Conservation (phyloP, 2,888 invertebrate genomes). For the Papilio gigon region DNA sequence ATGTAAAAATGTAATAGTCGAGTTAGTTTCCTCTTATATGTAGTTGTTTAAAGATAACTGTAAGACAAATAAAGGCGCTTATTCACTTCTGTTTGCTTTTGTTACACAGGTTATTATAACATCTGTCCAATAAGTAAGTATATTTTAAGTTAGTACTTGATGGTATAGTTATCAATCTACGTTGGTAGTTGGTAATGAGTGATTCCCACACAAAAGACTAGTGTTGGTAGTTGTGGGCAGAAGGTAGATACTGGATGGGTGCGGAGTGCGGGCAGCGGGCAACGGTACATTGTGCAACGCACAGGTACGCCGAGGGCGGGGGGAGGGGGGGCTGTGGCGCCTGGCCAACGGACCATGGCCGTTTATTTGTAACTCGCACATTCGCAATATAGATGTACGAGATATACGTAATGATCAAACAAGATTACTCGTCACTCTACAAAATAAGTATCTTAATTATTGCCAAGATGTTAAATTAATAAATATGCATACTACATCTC, state of each 20-base stretch:
- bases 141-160: not conserved
- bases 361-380: conserved; percentile 56
- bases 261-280: conserved; percentile 34
- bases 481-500: no score
- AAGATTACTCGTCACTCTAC: conserved; percentile 1
- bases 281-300: conserved; percentile 50
- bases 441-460: conserved; percentile 7
- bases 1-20: not conserved
- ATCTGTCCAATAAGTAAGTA: not conserved
- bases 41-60: not conserved
- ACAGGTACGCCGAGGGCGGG: conserved; percentile 44
- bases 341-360: conserved; percentile 53
- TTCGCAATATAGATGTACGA: conserved; percentile 39
- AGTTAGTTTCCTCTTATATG: not conserved
- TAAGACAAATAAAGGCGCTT: no score
- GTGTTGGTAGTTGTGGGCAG: conserved; percentile 29
- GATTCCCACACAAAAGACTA: conserved; percentile 28
- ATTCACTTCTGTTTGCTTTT: no score
- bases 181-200: conserved; percentile 9
- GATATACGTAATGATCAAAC: conserved; percentile 45
- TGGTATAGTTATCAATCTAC: not conserved
- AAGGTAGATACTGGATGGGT: conserved; percentile 16
- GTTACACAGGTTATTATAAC: not conserved
- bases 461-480: not conserved
- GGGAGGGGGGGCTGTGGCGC: conserved; percentile 55